These are phyloP conservation scores for Pyrgilauda ruficollis DNA, from an alignment of 2,113 vertebrate genomes.

Conservation along the genomic window DNA sequence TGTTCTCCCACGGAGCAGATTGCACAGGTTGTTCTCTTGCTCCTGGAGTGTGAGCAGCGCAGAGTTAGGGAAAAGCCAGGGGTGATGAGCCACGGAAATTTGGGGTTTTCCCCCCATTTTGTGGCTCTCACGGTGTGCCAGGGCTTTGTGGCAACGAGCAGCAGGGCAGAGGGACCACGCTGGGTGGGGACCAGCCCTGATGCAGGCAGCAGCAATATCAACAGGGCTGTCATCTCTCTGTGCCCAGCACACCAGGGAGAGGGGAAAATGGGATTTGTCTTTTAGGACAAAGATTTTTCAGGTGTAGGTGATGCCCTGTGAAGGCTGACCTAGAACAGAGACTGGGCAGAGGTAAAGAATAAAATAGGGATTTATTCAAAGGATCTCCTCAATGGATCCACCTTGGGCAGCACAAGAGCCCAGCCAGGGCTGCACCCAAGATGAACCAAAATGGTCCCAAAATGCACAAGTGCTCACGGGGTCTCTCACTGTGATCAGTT, in stretches of 20 bases:
- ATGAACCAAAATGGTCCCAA: not conserved
- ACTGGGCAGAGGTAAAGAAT: not conserved
- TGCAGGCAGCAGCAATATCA: not conserved
- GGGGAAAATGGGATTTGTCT: fast-evolving
- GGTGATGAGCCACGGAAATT: not conserved
- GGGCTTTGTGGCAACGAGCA: not conserved
- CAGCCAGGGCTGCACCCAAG: not conserved
- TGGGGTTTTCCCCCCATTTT: not conserved
- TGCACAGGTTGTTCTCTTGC: not conserved
- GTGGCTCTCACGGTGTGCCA: fast-evolving
- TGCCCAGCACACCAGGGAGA: fast-evolving
- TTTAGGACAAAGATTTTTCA: not conserved
- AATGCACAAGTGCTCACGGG: fast-evolving
- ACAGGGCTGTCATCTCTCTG: too few species aligned
- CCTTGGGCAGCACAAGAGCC: not conserved
- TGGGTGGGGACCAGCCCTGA: not conserved
- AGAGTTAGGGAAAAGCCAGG: not conserved
- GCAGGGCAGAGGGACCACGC: not conserved
- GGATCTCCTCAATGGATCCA: not conserved
- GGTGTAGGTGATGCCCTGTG: not conserved
- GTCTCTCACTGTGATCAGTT: fast-evolving
- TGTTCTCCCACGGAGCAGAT: not conserved
- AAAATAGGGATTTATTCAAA: not conserved
- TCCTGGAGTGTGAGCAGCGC: not conserved
- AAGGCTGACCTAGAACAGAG: not conserved